phyloP scores from a whole-genome alignment of 2,888 invertebrate genomes.

The Aromia moschata region DNA sequence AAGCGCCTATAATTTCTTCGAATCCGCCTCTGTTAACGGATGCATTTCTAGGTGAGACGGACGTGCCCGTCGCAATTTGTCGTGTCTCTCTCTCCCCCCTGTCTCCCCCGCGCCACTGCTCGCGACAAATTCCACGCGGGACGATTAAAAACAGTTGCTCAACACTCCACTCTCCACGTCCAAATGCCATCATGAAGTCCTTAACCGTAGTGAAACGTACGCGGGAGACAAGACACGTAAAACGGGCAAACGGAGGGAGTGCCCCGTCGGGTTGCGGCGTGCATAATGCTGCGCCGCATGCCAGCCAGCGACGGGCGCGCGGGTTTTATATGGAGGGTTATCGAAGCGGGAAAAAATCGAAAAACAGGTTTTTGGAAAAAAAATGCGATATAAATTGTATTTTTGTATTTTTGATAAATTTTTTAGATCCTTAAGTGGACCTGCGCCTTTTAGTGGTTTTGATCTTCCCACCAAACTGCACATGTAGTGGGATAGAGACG shows the following conservation, averaged over 20 bases:
- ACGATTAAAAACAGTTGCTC: conserved; percentile 5
- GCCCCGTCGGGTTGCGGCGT: conserved; percentile 12
- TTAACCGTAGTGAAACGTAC: conserved; percentile 14
- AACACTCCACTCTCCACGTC: no score
- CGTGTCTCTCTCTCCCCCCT: neutral
- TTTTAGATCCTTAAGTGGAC: no score
- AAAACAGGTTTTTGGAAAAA: neutral
- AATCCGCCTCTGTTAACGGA: conserved; percentile 2
- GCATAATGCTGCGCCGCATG: conserved; percentile 5
- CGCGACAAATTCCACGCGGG: conserved; percentile 1
- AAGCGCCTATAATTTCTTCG: no score
- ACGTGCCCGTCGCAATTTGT: neutral
- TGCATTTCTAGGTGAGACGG: conserved; percentile 12
- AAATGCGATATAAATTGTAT: no score
- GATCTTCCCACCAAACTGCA: no score
- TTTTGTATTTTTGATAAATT: no score
- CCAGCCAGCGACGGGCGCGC: neutral
- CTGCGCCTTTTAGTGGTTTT: no score
- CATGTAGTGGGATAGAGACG: no score
- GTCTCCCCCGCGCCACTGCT: no score
- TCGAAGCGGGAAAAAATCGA: neutral
- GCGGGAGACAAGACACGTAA: no score
- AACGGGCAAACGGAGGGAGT: conserved; percentile 8
- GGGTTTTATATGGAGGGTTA: neutral
- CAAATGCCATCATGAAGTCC: conserved; percentile 10